Base-by-base conservation (phyloP, 2,797 vertebrate genomes). In the Hemitrygon akajei region DNA sequence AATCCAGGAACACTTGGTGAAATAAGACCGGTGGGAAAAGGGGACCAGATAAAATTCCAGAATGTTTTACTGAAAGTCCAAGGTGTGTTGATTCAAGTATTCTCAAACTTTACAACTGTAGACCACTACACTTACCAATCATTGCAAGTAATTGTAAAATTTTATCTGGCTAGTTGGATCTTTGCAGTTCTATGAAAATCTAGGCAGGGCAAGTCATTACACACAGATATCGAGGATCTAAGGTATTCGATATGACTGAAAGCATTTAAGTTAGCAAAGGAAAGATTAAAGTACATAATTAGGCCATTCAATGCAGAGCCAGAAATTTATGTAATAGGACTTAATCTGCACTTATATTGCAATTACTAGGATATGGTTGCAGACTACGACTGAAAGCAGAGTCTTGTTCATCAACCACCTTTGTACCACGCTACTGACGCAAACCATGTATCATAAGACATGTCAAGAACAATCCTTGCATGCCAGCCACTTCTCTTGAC, bases 191-290 rank as follows among this genome's bases (percentile, higher is more conserved):
- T 34, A 91, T 73, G 40, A 76, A 56, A 76, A 75, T 75, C 91
- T n/a, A 58, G 12, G 73, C 71, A 3, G 56, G 27, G 40, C 56
- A 93, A 93, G 27, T 47, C 71, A 75, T 93, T 56, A 56, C 63
- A 56, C 63, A 5, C 87, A 66, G 87, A 60, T 86, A 37, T 16
- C 86, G n/a, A 89, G 40, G 91, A 71, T 93, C 91, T 76, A 71
- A 75, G 71, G 56, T 93, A 58, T 56, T 75, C 71, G 40, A 76
- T 93, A 93, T 75, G 66, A 93, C 76, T 93, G 69, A 93, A 75
- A 69, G 76, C 40, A 92, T 37, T 47, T 93, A 92, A 75, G 71
- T 93, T 47, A 76, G 34, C 91, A 75, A 93, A 75, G 25, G 37
- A 75, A 93, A 47, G 71, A 73, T 56, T 25, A 25, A 93, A 47